These are phyloP conservation scores for Porites rus DNA, from an alignment of 92 coral and sea anemone genomes.

Conservation along the genomic window DNA sequence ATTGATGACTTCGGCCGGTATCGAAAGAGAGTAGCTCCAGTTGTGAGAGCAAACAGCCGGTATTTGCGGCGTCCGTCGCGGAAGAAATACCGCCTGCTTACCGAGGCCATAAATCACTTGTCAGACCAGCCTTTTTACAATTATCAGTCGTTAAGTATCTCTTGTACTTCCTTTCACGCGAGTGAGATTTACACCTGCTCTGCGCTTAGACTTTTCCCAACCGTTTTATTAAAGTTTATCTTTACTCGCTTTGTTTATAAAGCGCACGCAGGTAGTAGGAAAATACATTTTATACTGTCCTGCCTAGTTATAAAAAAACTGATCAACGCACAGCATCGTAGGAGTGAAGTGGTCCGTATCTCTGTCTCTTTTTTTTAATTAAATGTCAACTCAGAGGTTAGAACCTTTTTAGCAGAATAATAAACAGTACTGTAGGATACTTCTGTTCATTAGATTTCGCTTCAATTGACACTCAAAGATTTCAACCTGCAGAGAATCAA, in stretches of 20 bases:
- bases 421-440: no score
- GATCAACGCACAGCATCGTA: no score
- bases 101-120: slow-evolving; percentile 16
- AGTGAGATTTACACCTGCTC: neutral
- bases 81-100: neutral
- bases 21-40: neutral
- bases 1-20: neutral
- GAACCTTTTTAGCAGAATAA: no score
- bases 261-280: neutral
- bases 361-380: no score
- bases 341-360: no score
- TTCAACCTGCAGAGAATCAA: neutral
- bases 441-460: neutral
- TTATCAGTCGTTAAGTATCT: neutral
- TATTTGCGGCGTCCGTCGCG: neutral
- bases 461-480: neutral
- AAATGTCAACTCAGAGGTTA: no score
- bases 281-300: no score
- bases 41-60: neutral
- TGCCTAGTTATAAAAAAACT: no score
- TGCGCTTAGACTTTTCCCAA: neutral
- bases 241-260: neutral
- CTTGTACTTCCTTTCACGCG: neutral
- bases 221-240: neutral
- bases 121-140: neutral